These are phyloP conservation scores for Sebastes taczanowskii DNA, from an alignment of 2,797 vertebrate species.

Conservation along the genomic window DNA sequence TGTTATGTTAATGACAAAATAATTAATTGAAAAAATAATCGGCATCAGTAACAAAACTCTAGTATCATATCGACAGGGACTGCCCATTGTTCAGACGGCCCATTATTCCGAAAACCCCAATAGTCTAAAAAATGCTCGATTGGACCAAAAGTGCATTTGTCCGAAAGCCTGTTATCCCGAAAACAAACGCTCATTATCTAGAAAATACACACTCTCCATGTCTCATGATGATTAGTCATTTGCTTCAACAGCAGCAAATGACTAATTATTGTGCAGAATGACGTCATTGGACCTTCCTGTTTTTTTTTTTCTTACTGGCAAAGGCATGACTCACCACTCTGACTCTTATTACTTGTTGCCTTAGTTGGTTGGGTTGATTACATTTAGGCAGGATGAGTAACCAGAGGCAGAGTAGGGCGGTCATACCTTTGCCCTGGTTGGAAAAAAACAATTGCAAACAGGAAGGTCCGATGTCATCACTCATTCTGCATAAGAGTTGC, in stretches of 20 bases:
- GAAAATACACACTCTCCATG: not conserved
- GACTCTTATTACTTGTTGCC: not conserved
- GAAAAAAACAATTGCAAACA: not conserved
- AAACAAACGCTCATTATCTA: not conserved
- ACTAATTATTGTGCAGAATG: not conserved
- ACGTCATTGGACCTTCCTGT: not conserved
- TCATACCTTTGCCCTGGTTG: not conserved
- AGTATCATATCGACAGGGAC: not conserved
- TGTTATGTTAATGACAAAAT: accelerated
- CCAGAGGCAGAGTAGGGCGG: too few species aligned
- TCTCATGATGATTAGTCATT: too few species aligned
- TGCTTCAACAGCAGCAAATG: not conserved
- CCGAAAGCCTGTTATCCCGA: too few species aligned
- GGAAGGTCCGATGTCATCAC: not conserved
- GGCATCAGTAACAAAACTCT: not conserved
- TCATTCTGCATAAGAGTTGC: not conserved
- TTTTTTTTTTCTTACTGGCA: not conserved
- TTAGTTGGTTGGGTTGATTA: not conserved
- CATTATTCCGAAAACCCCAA: not conserved
- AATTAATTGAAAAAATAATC: not conserved
- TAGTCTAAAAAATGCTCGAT: not conserved
- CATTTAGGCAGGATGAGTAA: not conserved
- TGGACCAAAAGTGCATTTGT: not conserved
- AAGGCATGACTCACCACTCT: not conserved
- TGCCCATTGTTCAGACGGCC: not conserved